Evolutionary conservation across 2,113 vertebrate species (phyloP), one percentile per base, ranked within the genome.

Genomic region (Galeopterus variegatus): DNA sequence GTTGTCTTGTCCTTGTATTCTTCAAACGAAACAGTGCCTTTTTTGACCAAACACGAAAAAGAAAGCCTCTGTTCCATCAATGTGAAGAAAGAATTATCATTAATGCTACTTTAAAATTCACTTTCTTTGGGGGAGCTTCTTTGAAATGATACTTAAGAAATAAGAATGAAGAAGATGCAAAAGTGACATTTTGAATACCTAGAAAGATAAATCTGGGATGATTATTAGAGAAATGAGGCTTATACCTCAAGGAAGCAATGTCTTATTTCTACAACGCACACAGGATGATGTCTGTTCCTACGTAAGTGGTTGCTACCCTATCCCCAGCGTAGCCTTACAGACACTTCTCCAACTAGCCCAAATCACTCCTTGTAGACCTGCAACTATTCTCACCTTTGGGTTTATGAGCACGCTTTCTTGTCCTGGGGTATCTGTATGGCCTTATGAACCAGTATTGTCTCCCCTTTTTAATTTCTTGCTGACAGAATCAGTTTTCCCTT

Each of bases 131-230:
- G 33, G 28, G 28, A 93, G 56, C 3, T 6, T 89, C 45, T 92
- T 91, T 67, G 14, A 93, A 86, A 96, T 90, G n/a, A 60, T 86
- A n/a, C 0, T 89, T 11, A 73, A 60, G 17, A 48, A 87, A 94
- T 28, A 36, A 83, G 31, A 77, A 64, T 58, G 73, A 72, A 18
- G 28, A 84, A 56, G 14, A 91, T 85, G 18, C 93, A 21, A 70
- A 67, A 19, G 1, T 6, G 56, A 67, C 5, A 31, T 48, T 72
- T 64, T 81, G 69, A 64, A 73, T 62, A 18, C 3, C 3, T 72
- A 60, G 12, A 5, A 93, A 67, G 36, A 62, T 52, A 62, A 54
- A 72, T 60, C 19, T 54, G 33, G n/a, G 3, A 7, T 31, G 17
- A 2, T 72, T 60, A 86, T 65, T 72, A 54, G 12, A 67, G 33